Percentiles rank a stretch among this genome's conserved stretches.
These are phyloP conservation scores for Hippoglossus stenolepis DNA, from an alignment of 2,113 vertebrate species.

Conservation along the genomic window DNA sequence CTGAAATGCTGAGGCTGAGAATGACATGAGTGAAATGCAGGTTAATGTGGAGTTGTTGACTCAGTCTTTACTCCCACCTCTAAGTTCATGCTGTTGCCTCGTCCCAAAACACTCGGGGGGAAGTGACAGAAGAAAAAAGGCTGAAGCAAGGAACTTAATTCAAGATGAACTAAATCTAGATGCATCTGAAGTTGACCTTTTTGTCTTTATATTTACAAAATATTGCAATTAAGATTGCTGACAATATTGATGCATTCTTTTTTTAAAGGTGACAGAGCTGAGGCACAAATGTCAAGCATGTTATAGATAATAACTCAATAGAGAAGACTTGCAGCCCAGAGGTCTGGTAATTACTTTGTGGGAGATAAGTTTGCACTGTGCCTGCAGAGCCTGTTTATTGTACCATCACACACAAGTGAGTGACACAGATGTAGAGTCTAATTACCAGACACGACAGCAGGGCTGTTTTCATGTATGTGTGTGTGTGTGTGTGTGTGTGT, in stretches of 20 bases:
- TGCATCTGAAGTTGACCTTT: too few species aligned
- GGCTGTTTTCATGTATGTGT: neutral
- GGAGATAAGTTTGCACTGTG: conserved; percentile 13
- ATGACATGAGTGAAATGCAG: too few species aligned
- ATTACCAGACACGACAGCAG: neutral
- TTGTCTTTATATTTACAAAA: too few species aligned
- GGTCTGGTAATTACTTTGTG: conserved; percentile 38
- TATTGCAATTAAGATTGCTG: too few species aligned
- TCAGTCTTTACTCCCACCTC: too few species aligned
- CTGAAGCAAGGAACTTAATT: too few species aligned
- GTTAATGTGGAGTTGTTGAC: too few species aligned
- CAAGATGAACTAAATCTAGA: too few species aligned
- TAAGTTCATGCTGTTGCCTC: too few species aligned
- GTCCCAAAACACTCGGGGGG: neutral
- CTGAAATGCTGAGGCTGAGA: too few species aligned
- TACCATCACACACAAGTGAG: conserved; percentile 11
- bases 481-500: neutral
- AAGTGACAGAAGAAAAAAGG: too few species aligned
- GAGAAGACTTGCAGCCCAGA: neutral
- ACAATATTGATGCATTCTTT: too few species aligned
- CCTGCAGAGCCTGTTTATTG: conserved; percentile 22
- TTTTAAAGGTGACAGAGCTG: neutral
- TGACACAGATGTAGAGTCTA: conserved; percentile 7
- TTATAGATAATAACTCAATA: conserved; percentile 38
- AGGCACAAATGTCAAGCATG: neutral